These are phyloP conservation scores for Choreutis nemorana DNA, from an alignment of 2,888 invertebrate genomes.

Conservation along the genomic window DNA sequence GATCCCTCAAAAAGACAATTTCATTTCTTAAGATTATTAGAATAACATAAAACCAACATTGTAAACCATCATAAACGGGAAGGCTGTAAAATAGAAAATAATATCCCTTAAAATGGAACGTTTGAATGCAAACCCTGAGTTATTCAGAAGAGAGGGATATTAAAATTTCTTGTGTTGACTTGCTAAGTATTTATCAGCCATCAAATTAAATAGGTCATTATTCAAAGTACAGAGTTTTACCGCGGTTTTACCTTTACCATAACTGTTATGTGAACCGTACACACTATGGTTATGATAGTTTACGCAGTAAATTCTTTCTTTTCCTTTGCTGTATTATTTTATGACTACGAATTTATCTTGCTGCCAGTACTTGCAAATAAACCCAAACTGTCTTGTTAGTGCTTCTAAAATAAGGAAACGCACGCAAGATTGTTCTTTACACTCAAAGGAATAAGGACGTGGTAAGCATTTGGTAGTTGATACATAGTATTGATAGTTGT, in stretches of 20 bases:
- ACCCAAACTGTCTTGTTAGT: slow-evolving; percentile 33
- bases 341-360: slow-evolving; percentile 44
- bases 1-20: no score
- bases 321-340: slow-evolving; percentile 33
- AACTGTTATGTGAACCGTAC: slow-evolving; percentile 25
- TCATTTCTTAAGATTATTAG: no score
- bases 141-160: no score
- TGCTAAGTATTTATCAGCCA: slow-evolving; percentile 20
- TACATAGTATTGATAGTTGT: slow-evolving; percentile 22
- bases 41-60: no score
- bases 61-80: no score
- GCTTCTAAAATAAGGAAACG: no score
- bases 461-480: no score
- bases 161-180: no score
- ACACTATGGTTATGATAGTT: slow-evolving; percentile 27
- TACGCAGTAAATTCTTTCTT: slow-evolving; percentile 36
- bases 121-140: no score
- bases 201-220: slow-evolving; percentile 27
- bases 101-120: no score
- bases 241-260: slow-evolving; percentile 19
- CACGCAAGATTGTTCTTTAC: no score
- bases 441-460: slow-evolving; percentile 9
- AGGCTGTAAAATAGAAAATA: no score
- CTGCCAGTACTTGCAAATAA: slow-evolving; percentile 39
- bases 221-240: slow-evolving; percentile 8